A percentile compares a stretch with the other conserved stretches of the same genome.
These are phyloP conservation scores for Gorsachius magnificus DNA, from an alignment of 2,797 vertebrate species.

Conservation along the genomic window DNA sequence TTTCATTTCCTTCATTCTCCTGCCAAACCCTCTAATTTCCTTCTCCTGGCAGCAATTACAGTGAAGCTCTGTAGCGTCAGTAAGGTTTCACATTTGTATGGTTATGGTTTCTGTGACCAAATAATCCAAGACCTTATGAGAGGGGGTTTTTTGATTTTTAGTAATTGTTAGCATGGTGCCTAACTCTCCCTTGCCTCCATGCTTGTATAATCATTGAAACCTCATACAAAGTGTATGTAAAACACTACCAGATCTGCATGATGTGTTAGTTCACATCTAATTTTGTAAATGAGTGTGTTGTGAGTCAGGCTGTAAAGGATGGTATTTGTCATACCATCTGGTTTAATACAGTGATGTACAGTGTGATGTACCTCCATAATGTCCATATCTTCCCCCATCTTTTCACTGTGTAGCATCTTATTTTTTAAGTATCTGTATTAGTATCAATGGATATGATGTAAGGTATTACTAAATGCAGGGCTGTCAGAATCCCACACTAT, in stretches of 20 bases:
- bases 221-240: neutral
- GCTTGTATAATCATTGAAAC: neutral
- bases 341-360: neutral
- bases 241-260: neutral
- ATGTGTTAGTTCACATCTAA: neutral
- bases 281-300: neutral
- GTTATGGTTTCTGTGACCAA: neutral
- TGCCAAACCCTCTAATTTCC: constrained; percentile 11
- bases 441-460: neutral
- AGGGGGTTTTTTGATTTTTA: neutral
- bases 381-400: neutral
- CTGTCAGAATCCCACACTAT: neutral
- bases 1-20: constrained; percentile 14
- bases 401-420: neutral
- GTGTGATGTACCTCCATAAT: neutral
- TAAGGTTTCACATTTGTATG: neutral
- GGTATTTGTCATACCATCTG: constrained; percentile 22
- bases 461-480: neutral
- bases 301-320: constrained; percentile 34
- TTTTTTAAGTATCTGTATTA: neutral
- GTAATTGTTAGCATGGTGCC: neutral
- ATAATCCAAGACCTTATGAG: neutral
- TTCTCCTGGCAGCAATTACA: neutral
- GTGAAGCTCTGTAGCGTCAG: neutral
- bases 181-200: neutral